Percentiles rank a stretch among this genome's conserved stretches.
These are phyloP conservation scores for Neotoxoptera formosana DNA, from an alignment of 1,140 invertebrate species.

Conservation along the genomic window DNA sequence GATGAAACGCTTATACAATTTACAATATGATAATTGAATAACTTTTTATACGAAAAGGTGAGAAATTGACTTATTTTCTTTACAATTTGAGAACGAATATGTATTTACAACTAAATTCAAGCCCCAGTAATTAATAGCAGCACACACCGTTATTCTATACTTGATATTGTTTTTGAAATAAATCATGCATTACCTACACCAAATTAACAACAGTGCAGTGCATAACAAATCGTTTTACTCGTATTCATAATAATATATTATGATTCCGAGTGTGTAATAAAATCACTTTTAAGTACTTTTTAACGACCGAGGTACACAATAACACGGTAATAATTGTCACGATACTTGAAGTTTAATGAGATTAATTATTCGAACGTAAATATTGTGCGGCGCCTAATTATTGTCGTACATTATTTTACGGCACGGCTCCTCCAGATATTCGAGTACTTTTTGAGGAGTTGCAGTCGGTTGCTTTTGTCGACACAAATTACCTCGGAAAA, in stretches of 20 bases:
- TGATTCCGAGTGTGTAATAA: neutral
- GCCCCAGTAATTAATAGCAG: neutral
- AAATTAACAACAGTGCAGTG: neutral
- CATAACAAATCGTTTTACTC: neutral
- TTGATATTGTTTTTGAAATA: neutral
- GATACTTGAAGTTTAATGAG: conserved; percentile 24
- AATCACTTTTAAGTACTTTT: conserved; percentile 25
- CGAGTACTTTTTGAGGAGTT: conserved; percentile 13
- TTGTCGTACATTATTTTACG: conserved; percentile 34
- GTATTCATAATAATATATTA: conserved; percentile 7
- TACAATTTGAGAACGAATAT: conserved; percentile 12
- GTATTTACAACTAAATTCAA: conserved; percentile 18
- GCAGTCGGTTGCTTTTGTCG: neutral
- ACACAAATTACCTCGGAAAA: conserved; percentile 11
- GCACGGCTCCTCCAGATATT: conserved; percentile 19
- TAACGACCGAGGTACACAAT: neutral
- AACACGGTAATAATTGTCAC: neutral
- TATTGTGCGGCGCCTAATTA: conserved; percentile 27
- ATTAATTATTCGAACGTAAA: conserved; percentile 37
- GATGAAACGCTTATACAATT: neutral
- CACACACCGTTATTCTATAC: neutral
- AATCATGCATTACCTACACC: conserved; percentile 3
- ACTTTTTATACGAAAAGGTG: neutral
- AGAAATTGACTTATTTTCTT: neutral
- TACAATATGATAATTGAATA: neutral